Conservation (phyloP, 1,140 invertebrate genomes). For the Acromyrmex echinatior region DNA sequence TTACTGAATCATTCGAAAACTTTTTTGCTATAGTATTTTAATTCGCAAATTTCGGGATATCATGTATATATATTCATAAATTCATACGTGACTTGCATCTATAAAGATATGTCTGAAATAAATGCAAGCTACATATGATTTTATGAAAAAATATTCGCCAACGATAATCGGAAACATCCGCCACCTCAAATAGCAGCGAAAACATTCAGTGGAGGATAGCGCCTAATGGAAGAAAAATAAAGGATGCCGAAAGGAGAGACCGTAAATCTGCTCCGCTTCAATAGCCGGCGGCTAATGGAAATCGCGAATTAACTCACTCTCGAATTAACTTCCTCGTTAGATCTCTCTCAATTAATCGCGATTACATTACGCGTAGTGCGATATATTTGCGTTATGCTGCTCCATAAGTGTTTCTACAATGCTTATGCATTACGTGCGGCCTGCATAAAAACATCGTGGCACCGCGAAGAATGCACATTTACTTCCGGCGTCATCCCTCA, state of each 20-base stretch:
- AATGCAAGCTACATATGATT: slow-evolving; percentile 1
- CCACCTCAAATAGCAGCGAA: slow-evolving; percentile 22
- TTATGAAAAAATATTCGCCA: slow-evolving; percentile 13
- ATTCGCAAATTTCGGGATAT: no score
- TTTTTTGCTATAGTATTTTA: no score
- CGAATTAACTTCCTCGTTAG: slow-evolving; percentile 20
- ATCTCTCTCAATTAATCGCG: slow-evolving; percentile 37
- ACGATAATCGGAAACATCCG: slow-evolving; percentile 8
- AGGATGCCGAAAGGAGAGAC: slow-evolving; percentile 35
- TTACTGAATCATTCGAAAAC: no score
- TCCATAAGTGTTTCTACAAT: neutral
- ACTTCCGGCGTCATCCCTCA: neutral
- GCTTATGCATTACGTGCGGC: neutral
- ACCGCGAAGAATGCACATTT: neutral
- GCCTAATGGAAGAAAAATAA: slow-evolving; percentile 61
- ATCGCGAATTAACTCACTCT: slow-evolving; percentile 48
- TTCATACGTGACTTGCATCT: neutral
- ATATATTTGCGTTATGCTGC: neutral
- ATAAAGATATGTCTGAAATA: neutral
- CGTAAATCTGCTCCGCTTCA: slow-evolving; percentile 53
- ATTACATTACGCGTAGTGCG: slow-evolving; percentile 6
- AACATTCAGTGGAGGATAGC: slow-evolving; percentile 1
- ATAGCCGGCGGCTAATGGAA: slow-evolving; percentile 50
- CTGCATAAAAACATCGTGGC: slow-evolving; percentile 5
- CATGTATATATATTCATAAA: neutral